Base-by-base conservation (phyloP, 2,113 vertebrate genomes). In the Eudyptes chrysolophus region DNA sequence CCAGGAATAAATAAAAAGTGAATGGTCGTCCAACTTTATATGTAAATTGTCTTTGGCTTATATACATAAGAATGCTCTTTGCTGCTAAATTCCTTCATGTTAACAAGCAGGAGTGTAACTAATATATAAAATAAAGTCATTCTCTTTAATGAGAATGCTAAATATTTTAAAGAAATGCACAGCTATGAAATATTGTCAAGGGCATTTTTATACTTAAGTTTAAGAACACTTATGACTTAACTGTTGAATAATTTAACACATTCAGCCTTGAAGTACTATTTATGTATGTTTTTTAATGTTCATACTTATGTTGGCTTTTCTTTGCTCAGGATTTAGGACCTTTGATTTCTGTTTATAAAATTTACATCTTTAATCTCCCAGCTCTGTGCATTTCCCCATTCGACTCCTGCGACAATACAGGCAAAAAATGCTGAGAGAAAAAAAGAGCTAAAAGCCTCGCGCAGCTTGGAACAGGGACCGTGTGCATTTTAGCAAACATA, bases 191-290 rank as follows among this genome's bases (percentile, higher is more conserved):
- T 98, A 98, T 98, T 98, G 98, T 98, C 98, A 98, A 98, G 98
- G 98, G 98, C 98, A 98, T 98, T 98, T 98, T 99, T 98, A 98
- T 98, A 99, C 98, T 98, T 98, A 98, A 98, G 98, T 98, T 98
- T 98, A 98, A 98, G 98, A 98, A 98, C 97, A 98, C 98, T 98
- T 98, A 98, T 95, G 98, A 98, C 98, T 98, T 98, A 98, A 98
- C 98, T 97, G 96, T 97, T 99, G 98, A 98, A 99, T 99, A 98
- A 99, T 99, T 99, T 98, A 99, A 97, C 97, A 95, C 88, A 83
- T 98, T 98, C 97, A 98, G 98, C 98, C 98, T 98, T 97, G 98
- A 98, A 98, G 98, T 98, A 98, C 98, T 99, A 98, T 98, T 98
- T 98, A 98, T 98, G 98, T 98, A 98, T 98, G 96, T 98, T 98